Evolutionary conservation across 2,113 vertebrate genomes (phyloP).

Genomic region (Xiphorhynchus elegans): DNA sequence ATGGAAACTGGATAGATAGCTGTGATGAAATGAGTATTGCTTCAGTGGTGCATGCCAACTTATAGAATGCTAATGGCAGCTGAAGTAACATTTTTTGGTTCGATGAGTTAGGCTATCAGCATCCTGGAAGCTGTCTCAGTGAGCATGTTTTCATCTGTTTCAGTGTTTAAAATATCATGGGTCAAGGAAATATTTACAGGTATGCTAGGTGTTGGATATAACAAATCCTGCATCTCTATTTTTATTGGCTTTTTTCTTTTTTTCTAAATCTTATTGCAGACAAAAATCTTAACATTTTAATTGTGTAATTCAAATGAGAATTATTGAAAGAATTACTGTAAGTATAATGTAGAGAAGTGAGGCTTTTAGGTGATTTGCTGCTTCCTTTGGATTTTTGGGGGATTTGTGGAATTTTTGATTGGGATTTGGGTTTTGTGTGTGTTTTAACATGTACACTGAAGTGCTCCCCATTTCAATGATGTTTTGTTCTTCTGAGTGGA

Average conservation of each 20-base stretch:
- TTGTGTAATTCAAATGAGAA: neutral
- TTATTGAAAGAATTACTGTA: neutral
- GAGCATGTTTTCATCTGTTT: neutral
- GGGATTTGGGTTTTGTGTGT: accelerated
- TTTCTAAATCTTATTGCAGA: neutral
- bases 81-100: slow-evolving; percentile 45
- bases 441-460: neutral
- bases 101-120: neutral
- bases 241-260: no score
- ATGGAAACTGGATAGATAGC: neutral
- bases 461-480: neutral
- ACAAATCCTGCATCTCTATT: neutral
- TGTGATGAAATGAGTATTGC: neutral
- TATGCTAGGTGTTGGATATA: neutral
- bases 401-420: neutral
- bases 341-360: neutral
- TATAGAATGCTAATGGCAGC: neutral
- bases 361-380: accelerated
- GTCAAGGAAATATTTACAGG: neutral
- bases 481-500: neutral
- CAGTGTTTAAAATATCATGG: neutral
- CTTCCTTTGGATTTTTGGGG: neutral
- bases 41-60: neutral
- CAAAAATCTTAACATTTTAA: neutral
- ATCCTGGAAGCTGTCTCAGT: neutral